A percentile compares a stretch with the other conserved stretches of the same genome.
Conservation (phyloP, 2,113 vertebrate genomes). For the Pogona vitticeps region DNA sequence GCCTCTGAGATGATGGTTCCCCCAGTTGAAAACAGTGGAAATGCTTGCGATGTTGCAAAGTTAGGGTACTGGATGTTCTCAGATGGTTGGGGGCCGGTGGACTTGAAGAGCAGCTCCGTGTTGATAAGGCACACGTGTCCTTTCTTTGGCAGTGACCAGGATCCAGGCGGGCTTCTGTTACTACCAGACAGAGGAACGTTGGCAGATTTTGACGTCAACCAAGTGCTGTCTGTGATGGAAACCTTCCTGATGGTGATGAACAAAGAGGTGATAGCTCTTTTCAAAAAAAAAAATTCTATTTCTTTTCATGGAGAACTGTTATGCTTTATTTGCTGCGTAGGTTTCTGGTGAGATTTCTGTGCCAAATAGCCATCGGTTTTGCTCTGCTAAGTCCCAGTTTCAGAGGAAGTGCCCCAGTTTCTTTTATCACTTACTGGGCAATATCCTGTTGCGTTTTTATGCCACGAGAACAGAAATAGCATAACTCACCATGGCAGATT, state of each 20-base stretch:
- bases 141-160: constrained; percentile 83
- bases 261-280: constrained; percentile 82
- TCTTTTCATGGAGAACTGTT: neutral
- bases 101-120: neutral
- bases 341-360: neutral
- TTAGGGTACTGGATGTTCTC: too few species aligned
- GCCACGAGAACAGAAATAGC: too few species aligned
- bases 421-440: neutral
- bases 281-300: neutral
- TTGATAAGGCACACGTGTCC: neutral
- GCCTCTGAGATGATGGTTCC: too few species aligned
- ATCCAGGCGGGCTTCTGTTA: constrained; percentile 90
- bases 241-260: constrained; percentile 87
- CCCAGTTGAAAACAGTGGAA: too few species aligned
- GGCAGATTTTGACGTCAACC: constrained; percentile 80
- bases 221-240: constrained; percentile 89
- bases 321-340: neutral
- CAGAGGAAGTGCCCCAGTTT: neutral
- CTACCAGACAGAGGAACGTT: constrained; percentile 88
- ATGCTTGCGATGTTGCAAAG: too few species aligned
- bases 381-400: neutral
- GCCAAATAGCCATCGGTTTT: neutral
- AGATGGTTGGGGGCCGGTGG: too few species aligned
- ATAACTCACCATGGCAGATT: too few species aligned
- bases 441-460: too few species aligned